A percentile compares a stretch with the other conserved stretches of the same genome.
These are phyloP conservation scores for Pyrrhosoma nymphula DNA, from an alignment of 2,888 invertebrate genomes.

Conservation along the genomic window DNA sequence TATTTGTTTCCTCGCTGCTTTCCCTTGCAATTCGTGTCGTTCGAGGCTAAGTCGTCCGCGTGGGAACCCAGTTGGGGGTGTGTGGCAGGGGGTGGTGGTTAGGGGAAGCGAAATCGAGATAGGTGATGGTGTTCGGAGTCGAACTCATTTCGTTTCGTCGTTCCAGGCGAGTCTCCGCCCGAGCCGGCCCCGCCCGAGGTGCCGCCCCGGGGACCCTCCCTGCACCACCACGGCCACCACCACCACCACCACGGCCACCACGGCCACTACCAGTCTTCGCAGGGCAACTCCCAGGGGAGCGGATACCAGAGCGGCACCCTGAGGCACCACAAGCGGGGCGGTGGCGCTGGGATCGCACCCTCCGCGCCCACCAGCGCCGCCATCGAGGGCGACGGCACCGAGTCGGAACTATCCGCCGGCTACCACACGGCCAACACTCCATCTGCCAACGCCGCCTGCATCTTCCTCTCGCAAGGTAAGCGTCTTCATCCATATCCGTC, in stretches of 20 bases:
- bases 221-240: constrained; percentile 78
- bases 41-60: too few relatives aligned
- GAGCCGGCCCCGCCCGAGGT: constrained; percentile 93
- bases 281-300: constrained; percentile 30
- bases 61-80: too few relatives aligned
- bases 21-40: too few relatives aligned
- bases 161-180: constrained; percentile 87
- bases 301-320: constrained; percentile 44
- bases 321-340: neutral
- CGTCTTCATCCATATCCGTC: neutral
- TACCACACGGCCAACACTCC: constrained; percentile 69
- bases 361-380: constrained; percentile 66
- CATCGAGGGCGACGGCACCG: constrained; percentile 69
- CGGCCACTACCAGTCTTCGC: constrained; percentile 33
- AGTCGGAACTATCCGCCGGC: constrained; percentile 69
- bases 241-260: constrained; percentile 21
- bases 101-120: too few relatives aligned
- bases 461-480: constrained; percentile 73
- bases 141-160: too few relatives aligned
- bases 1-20: too few relatives aligned
- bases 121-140: too few relatives aligned
- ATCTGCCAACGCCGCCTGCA: constrained; percentile 70
- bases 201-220: constrained; percentile 90
- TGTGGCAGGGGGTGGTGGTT: too few relatives aligned
- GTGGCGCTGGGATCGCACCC: constrained; percentile 41